phyloP scores from a whole-genome alignment of 1,140 invertebrate species.

The Epicauta chinensis region DNA sequence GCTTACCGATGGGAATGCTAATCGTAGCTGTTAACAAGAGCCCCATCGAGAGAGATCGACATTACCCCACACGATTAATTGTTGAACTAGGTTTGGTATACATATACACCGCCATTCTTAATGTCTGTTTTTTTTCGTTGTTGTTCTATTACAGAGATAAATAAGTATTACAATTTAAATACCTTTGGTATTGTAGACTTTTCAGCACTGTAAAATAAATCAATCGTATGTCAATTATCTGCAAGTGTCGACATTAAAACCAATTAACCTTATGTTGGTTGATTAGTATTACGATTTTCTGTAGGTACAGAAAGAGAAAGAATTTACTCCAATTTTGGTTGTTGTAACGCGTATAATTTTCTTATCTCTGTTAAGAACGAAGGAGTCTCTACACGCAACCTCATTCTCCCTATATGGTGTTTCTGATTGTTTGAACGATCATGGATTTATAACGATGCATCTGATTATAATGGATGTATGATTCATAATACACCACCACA shows the following conservation, averaged over 20 bases:
- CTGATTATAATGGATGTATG: slow-evolving; percentile 14
- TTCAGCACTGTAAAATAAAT: too few species aligned
- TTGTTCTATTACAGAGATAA: too few species aligned
- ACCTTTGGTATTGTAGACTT: too few species aligned
- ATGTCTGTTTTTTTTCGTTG: too few species aligned
- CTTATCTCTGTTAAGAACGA: slow-evolving; percentile 4
- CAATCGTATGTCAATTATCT: too few species aligned
- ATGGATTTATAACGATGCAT: slow-evolving; percentile 16
- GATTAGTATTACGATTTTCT: neutral
- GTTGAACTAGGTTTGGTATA: neutral
- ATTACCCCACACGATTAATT: neutral
- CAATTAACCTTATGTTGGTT: too few species aligned
- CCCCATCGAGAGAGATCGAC: neutral
- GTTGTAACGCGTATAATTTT: neutral
- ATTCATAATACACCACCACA: slow-evolving; percentile 11
- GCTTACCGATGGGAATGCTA: neutral
- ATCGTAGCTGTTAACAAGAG: neutral
- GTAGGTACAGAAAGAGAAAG: neutral
- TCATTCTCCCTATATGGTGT: slow-evolving; percentile 15
- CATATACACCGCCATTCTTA: neutral
- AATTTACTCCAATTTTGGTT: slow-evolving; percentile 1
- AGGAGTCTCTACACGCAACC: slow-evolving; percentile 15
- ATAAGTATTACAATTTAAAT: too few species aligned
- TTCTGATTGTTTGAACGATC: slow-evolving; percentile 15
- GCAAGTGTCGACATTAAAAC: too few species aligned